Conservation (phyloP, 2,888 invertebrate species). For the Synanthedon formicaeformis region DNA sequence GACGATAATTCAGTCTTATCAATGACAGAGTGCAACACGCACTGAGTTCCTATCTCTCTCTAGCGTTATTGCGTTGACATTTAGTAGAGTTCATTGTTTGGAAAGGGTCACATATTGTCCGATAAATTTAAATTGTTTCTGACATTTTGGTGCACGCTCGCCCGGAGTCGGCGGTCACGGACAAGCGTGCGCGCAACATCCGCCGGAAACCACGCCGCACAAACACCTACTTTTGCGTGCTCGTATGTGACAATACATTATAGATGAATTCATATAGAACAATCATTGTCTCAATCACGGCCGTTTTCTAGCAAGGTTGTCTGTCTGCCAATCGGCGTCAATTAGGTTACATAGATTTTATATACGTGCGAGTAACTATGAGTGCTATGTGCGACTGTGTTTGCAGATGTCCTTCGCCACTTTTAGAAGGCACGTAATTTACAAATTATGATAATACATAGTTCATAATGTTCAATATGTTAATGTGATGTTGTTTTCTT, state of each 20-base stretch:
- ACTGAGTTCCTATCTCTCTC: too few relatives aligned
- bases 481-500: conserved; percentile 21
- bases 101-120: not conserved
- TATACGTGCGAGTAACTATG: not conserved
- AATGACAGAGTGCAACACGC: too few relatives aligned
- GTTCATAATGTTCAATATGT: too few relatives aligned
- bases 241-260: conserved; percentile 15
- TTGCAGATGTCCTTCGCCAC: not conserved
- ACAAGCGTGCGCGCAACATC: conserved; percentile 58
- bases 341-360: conserved; percentile 23
- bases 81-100: too few relatives aligned
- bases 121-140: not conserved
- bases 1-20: too few relatives aligned
- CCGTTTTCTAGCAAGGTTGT: conserved; percentile 35
- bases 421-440: not conserved
- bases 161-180: conserved; percentile 42
- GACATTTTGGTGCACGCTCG: conserved; percentile 14
- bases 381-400: not conserved
- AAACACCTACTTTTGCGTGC: conserved; percentile 4
- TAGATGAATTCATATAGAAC: conserved; percentile 24
- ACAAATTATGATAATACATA: not conserved
- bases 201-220: conserved; percentile 60
- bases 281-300: conserved; percentile 26
- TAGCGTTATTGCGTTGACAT: too few relatives aligned
- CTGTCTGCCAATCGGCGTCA: conserved; percentile 41